Conservation (phyloP, 2,888 invertebrate genomes). For the Patella ulyssiponensis region DNA sequence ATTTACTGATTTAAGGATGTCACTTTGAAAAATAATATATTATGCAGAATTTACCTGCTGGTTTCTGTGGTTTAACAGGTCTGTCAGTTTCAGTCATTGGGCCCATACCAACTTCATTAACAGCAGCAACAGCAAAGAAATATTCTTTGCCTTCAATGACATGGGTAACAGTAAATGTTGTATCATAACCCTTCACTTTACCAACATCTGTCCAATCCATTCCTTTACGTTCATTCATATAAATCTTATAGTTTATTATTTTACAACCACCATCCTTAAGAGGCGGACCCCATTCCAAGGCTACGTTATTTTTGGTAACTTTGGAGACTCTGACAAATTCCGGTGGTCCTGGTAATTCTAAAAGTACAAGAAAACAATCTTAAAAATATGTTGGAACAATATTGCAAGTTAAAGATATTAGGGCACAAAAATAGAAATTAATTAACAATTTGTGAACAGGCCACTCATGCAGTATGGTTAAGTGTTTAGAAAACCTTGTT, state of each 20-base stretch:
- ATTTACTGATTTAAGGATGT: not conserved
- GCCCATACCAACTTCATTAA: slow-evolving; percentile 84
- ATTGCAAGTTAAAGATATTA: too few relatives aligned
- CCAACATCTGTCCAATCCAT: slow-evolving; percentile 54
- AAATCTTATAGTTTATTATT: slow-evolving; percentile 55
- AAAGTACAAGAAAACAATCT: not conserved
- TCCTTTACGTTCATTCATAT: slow-evolving; percentile 39
- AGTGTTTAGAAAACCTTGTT: too few relatives aligned
- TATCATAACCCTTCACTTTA: slow-evolving; percentile 51
- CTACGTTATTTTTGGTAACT: slow-evolving; percentile 47
- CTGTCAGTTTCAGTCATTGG: slow-evolving; percentile 46
- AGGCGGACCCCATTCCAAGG: slow-evolving; percentile 69
- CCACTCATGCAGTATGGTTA: too few relatives aligned
- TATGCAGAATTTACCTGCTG: slow-evolving; percentile 78
- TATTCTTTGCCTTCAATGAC: slow-evolving; percentile 74
- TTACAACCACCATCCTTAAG: slow-evolving; percentile 63
- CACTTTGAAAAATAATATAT: not conserved
- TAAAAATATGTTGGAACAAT: too few relatives aligned
- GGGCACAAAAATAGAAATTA: too few relatives aligned
- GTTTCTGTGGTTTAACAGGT: slow-evolving; percentile 56
- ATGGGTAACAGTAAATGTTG: slow-evolving; percentile 45
- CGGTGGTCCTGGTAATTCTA: slow-evolving; percentile 57
- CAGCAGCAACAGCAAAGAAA: slow-evolving; percentile 88
- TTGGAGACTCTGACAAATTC: slow-evolving; percentile 47
- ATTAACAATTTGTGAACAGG: too few relatives aligned